Evolutionary conservation across 2,113 vertebrate species (phyloP).

Genomic region (Peromyscus maniculatus): DNA sequence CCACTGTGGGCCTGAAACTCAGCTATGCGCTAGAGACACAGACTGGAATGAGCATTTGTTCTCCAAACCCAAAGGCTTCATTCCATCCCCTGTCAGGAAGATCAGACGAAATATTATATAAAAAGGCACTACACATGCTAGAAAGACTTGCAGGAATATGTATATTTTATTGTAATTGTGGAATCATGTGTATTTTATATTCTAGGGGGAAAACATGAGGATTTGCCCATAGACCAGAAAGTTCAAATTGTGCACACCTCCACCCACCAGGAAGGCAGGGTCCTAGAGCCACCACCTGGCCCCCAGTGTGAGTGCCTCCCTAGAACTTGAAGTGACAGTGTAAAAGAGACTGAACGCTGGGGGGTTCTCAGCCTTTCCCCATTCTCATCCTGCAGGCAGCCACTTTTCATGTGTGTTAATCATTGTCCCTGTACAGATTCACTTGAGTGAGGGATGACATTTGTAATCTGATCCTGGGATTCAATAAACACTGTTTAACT

Average conservation of each 20-base stretch:
- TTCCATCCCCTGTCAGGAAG: not conserved
- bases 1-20: not conserved
- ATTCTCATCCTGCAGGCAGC: not conserved
- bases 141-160: not conserved
- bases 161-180: not conserved
- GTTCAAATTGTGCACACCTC: not conserved
- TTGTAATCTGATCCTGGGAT: not conserved
- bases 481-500: not conserved
- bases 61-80: not conserved
- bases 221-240: not conserved
- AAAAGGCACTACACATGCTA: not conserved
- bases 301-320: not conserved
- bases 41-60: not conserved
- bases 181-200: not conserved
- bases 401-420: not conserved
- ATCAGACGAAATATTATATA: not conserved
- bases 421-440: not conserved
- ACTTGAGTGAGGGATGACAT: not conserved
- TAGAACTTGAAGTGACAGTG: not conserved
- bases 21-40: not conserved
- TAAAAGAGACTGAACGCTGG: not conserved
- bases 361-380: too few relatives aligned
- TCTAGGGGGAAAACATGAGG: not conserved
- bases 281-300: fast-evolving
- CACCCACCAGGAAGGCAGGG: fast-evolving